Percentiles rank a stretch among this genome's conserved stretches.
These are phyloP conservation scores for Dendrolimus kikuchii DNA, from an alignment of 1,140 invertebrate genomes.

Conservation along the genomic window DNA sequence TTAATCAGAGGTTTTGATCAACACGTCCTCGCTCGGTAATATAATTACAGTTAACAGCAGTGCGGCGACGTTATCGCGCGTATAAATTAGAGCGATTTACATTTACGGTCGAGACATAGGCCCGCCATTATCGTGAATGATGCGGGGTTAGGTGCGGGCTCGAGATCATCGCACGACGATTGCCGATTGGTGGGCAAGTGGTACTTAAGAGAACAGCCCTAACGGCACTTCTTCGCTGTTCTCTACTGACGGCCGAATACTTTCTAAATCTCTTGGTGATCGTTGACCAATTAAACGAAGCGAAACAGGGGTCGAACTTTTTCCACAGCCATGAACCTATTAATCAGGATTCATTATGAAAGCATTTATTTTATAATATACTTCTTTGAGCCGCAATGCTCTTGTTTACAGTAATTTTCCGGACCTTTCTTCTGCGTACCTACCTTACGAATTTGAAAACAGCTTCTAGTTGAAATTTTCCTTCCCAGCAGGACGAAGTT, in stretches of 20 bases:
- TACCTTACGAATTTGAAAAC: no score
- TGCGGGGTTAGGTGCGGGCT: conserved; percentile 56
- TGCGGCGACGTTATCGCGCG: conserved; percentile 65
- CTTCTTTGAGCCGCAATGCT: no score
- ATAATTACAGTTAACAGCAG: conserved; percentile 71
- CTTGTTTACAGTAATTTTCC: no score
- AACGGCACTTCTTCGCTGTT: neutral
- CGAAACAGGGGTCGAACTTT: neutral
- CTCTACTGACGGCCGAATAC: neutral
- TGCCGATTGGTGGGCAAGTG: conserved; percentile 17
- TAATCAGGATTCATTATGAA: no score
- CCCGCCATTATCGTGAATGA: conserved; percentile 62
- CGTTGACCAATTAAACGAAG: neutral
- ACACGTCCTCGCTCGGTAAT: conserved; percentile 67
- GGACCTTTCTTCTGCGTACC: no score
- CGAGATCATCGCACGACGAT: conserved; percentile 34
- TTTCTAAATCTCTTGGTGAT: neutral
- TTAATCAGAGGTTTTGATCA: conserved; percentile 68
- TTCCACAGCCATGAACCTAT: no score
- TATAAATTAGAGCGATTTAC: conserved; percentile 71
- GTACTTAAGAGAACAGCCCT: conserved; percentile 8
- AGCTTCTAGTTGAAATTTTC: no score
- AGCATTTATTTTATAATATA: no score
- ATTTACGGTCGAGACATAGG: conserved; percentile 60
- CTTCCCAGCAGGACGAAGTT: no score